Conservation (phyloP, 2,888 invertebrate genomes). For the Notodonta ziczac region DNA sequence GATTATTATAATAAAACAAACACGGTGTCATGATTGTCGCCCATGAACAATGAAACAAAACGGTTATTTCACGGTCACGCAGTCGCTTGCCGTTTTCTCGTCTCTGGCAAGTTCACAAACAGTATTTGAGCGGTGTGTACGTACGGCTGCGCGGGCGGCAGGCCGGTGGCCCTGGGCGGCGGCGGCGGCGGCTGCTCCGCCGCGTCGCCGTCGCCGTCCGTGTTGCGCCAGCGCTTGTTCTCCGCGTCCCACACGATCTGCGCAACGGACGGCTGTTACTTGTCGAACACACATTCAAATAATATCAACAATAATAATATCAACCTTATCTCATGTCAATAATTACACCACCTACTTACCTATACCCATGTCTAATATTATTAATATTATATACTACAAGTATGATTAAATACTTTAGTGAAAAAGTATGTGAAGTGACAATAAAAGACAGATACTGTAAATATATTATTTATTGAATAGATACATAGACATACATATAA, state of each 20-base stretch:
- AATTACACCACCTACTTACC: no score
- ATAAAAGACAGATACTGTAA: slow-evolving; percentile 43
- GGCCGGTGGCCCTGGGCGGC: slow-evolving; percentile 37
- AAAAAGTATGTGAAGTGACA: slow-evolving; percentile 19
- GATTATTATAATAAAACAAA: no score
- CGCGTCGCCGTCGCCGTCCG: slow-evolving; percentile 88
- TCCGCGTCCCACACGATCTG: slow-evolving; percentile 97
- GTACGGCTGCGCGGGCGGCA: slow-evolving; percentile 30
- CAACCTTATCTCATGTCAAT: no score
- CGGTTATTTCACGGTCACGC: no score
- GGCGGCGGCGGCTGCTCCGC: slow-evolving; percentile 60
- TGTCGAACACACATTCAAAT: neutral
- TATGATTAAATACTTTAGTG: neutral
- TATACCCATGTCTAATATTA: no score
- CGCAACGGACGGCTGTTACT: slow-evolving; percentile 6
- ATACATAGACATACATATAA: slow-evolving; percentile 37
- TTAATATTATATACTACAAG: no score
- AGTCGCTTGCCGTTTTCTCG: no score
- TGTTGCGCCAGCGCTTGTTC: slow-evolving; percentile 94
- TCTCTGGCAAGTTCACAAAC: no score
- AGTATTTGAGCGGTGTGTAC: neutral
- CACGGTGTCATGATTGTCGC: no score
- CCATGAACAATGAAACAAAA: no score
- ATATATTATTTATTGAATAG: slow-evolving; percentile 46
- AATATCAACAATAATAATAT: no score